These are phyloP conservation scores for Drosophila melanosoma DNA, from an alignment of 2,888 invertebrate genomes.

Conservation along the genomic window DNA sequence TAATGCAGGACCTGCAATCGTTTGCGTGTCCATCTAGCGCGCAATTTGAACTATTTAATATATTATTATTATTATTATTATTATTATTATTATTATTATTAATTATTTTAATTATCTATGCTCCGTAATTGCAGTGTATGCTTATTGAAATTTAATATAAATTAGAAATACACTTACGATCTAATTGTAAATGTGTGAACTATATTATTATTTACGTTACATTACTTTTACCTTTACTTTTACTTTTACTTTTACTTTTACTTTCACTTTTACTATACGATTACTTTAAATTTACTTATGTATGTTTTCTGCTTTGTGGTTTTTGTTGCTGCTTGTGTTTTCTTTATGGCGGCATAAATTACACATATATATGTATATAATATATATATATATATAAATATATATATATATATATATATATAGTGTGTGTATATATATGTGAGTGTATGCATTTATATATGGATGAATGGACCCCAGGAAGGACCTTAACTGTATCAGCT, in stretches of 20 bases:
- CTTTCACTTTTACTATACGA: not conserved
- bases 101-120: constrained; percentile 40
- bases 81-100: not conserved
- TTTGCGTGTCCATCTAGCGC: constrained; percentile 30
- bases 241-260: not conserved
- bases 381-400: not conserved
- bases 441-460: constrained; percentile 6
- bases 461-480: constrained; percentile 18
- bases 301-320: constrained; percentile 10
- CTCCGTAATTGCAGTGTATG: constrained; percentile 43
- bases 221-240: constrained; percentile 6
- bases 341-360: constrained; percentile 38
- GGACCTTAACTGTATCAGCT: constrained; percentile 30
- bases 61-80: constrained; percentile 4
- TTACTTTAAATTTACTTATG: constrained; percentile 19
- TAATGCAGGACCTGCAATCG: constrained; percentile 30
- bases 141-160: constrained; percentile 50
- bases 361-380: constrained; percentile 9
- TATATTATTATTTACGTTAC: constrained; percentile 32
- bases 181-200: constrained; percentile 55
- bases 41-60: constrained; percentile 46
- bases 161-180: constrained; percentile 51
- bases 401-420: not conserved
- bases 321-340: constrained; percentile 39
- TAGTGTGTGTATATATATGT: constrained; percentile 1